Evolutionary conservation across 1,140 invertebrate genomes (phyloP), one percentile per base, ranked within the genome.

Genomic region (Sarcophaga peregrina): DNA sequence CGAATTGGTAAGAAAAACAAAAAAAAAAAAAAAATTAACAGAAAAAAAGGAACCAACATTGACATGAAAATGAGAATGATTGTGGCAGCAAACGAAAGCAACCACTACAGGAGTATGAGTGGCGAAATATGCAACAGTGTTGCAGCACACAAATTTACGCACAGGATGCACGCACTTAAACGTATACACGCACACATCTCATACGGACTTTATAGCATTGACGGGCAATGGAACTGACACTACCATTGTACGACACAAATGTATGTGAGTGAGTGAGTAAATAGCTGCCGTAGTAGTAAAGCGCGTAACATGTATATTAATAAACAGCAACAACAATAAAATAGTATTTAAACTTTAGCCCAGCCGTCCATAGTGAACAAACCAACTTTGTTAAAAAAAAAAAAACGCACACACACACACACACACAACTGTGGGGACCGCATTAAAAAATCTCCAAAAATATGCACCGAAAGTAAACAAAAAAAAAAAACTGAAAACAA

Each of bases 311-410:
- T 68, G 54, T 58, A 20, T 68, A 68, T 68, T 68, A 68, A 68
- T 68, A 78, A 78, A 52, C 48, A 78, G 47, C 75, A 78, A 78
- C 75, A 78, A 78, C 75, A 78, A 78, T 76, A 78, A 78, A 78
- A 78, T 17, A 52, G 48, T 50, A 78, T 47, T 78, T 78, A 78
- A 72, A 78, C 48, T 78, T 52, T 25, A 10, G 5, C 50, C 75
- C 13, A 10, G 5, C 50, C 75, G 45, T 45, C 46, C 45, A 47
- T 52, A 17, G 20, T 48, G 25, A 37, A 37, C 25, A 37, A n/a
- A n/a, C n/a, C n/a, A n/a, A n/a, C n/a, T n/a, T n/a, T n/a, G n/a
- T n/a, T n/a, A n/a, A n/a, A n/a, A n/a, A n/a, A n/a, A n/a, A n/a
- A n/a, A n/a, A n/a, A n/a, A n/a, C n/a, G n/a, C n/a, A n/a, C n/a